These are phyloP conservation scores for Drosophila sordidapex DNA, from an alignment of 2,888 invertebrate genomes.

Conservation along the genomic window DNA sequence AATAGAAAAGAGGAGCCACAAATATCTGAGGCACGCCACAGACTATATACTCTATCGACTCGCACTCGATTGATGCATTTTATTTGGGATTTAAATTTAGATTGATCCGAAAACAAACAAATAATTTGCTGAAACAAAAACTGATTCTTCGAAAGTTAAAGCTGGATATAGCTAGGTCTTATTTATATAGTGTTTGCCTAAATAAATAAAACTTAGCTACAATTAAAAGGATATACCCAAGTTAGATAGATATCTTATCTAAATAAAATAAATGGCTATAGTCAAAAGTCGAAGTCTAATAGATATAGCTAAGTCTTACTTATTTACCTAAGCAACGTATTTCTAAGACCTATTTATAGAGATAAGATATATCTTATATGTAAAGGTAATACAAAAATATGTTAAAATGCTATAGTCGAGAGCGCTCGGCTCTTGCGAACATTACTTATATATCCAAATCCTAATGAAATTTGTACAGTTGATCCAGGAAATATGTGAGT, in stretches of 20 bases:
- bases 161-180: background rate
- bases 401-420: background rate
- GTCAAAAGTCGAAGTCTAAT: background rate
- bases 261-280: too few relatives aligned
- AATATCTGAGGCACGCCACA: slow-evolving; percentile 4
- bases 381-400: accelerated
- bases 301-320: background rate
- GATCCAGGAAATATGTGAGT: too few relatives aligned
- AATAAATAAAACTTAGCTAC: background rate
- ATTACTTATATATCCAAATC: background rate
- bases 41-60: slow-evolving; percentile 9
- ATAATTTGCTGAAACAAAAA: background rate
- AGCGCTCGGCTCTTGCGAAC: background rate
- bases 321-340: background rate
- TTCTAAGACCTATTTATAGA: background rate
- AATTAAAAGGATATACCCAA: background rate
- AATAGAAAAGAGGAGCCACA: slow-evolving; percentile 6
- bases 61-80: background rate
- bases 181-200: background rate
- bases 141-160: background rate
- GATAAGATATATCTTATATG: too few relatives aligned
- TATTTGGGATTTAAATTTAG: background rate
- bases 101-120: background rate
- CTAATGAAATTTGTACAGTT: background rate
- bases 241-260: background rate